A percentile compares a stretch with the other conserved stretches of the same genome.
phyloP scores from a whole-genome alignment of 2,113 vertebrate genomes.

The Choloepus hoffmanni region DNA sequence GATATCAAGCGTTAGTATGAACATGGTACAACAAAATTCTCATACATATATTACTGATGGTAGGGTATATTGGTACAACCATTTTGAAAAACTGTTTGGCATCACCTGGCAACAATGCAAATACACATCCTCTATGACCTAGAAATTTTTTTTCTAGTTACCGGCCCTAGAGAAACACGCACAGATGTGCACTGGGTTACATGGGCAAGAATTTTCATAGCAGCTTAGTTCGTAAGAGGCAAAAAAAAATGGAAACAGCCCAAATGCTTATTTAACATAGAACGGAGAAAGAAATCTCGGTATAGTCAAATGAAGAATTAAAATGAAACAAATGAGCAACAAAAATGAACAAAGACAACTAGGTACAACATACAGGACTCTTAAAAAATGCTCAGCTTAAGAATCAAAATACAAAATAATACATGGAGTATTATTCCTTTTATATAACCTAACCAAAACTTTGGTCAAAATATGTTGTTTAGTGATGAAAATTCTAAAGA shows the following conservation, averaged over 20 bases:
- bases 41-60: neutral
- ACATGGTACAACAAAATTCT: neutral
- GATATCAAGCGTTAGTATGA: neutral
- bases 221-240: neutral
- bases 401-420: conserved; percentile 42
- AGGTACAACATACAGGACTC: neutral
- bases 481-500: conserved; percentile 1
- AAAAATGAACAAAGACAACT: neutral
- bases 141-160: neutral
- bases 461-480: neutral
- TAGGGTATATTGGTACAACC: neutral
- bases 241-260: neutral
- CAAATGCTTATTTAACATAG: neutral
- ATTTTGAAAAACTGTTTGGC: neutral
- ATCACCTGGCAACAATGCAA: conserved; percentile 1
- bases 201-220: neutral
- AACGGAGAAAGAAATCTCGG: neutral
- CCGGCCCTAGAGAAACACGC: neutral
- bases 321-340: neutral
- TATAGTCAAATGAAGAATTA: neutral
- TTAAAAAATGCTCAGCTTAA: conserved; percentile 1
- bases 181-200: neutral
- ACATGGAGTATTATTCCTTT: neutral
- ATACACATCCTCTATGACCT: neutral
- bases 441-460: neutral